phyloP scores from a whole-genome alignment of 2,113 vertebrate genomes.

The Merops nubicus region DNA sequence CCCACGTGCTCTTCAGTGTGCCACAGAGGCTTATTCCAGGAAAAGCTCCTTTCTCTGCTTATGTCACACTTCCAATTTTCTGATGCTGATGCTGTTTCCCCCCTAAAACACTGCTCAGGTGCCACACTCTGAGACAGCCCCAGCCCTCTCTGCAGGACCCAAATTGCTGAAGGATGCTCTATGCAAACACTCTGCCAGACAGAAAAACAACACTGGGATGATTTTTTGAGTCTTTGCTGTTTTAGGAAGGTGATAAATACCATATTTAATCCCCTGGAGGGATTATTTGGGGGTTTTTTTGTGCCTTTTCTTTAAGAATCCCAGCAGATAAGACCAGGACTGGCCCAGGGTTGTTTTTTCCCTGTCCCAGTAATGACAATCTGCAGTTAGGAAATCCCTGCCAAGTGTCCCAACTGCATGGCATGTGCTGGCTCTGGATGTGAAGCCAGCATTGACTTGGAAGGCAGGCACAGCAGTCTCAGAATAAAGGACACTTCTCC shows the following conservation, averaged over 20 bases:
- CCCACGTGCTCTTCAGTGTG: neutral
- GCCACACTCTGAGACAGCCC: neutral
- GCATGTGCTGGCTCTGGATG: neutral
- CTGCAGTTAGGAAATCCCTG: constrained; percentile 1
- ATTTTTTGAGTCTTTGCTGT: neutral
- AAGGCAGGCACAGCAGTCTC: neutral
- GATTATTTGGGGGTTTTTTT: fast-evolving
- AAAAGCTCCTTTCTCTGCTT: neutral
- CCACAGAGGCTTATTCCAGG: neutral
- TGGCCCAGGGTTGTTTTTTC: neutral
- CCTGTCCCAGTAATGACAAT: neutral
- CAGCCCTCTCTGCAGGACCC: neutral
- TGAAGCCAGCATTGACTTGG: neutral
- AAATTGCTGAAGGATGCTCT: neutral
- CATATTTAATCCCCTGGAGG: neutral
- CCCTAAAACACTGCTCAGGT: neutral
- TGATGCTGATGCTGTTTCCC: neutral
- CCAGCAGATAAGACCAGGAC: neutral
- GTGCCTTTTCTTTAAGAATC: neutral
- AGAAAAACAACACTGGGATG: neutral
- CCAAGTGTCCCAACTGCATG: neutral
- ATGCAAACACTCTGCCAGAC: neutral
- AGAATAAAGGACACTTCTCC: neutral
- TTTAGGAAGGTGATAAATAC: neutral
- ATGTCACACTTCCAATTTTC: neutral